Evolutionary conservation across 2,797 vertebrate species (phyloP).

Genomic region (Saxicola maurus): DNA sequence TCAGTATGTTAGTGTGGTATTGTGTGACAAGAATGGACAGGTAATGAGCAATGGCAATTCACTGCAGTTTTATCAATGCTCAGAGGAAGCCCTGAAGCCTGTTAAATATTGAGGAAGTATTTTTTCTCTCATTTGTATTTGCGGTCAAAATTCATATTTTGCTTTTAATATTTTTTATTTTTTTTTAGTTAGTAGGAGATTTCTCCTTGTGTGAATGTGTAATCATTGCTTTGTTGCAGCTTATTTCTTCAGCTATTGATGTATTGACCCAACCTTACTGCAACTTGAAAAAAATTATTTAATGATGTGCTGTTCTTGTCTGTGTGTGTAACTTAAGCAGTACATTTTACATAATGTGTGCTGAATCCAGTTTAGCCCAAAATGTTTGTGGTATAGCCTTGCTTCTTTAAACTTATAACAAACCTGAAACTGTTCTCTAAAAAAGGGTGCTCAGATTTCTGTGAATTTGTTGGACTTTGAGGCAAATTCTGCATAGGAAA

Average conservation of each 20-base stretch:
- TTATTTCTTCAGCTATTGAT: background rate
- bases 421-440: background rate
- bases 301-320: accelerated
- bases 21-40: accelerated
- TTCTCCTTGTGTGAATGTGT: background rate
- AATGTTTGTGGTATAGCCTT: background rate
- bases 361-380: background rate
- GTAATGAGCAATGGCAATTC: background rate
- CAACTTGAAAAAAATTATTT: background rate
- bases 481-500: background rate
- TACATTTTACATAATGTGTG: background rate
- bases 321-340: accelerated
- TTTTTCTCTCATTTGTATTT: background rate
- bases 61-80: background rate
- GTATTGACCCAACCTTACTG: background rate
- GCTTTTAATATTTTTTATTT: background rate
- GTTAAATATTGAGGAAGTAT: background rate
- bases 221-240: background rate
- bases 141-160: background rate
- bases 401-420: background rate
- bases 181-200: background rate
- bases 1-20: accelerated
- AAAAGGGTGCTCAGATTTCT: background rate
- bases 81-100: background rate
- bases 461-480: background rate